These are phyloP conservation scores for Hedychridium roseum DNA, from an alignment of 2,888 invertebrate genomes.

Conservation along the genomic window DNA sequence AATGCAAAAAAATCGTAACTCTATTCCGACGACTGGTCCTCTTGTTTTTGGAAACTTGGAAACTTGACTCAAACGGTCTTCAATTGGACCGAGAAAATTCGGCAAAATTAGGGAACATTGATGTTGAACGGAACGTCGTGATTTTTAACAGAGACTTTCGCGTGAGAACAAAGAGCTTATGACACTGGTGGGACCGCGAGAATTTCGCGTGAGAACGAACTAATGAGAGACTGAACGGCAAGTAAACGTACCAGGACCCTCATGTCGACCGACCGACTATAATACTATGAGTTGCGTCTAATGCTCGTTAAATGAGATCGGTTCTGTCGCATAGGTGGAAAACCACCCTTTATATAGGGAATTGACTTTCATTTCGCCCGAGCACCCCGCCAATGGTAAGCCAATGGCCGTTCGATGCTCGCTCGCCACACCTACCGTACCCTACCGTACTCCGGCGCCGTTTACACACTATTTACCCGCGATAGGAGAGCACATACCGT, in stretches of 20 bases:
- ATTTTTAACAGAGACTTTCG: neutral
- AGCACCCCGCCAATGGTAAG: conserved; percentile 54
- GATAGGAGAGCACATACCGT: conserved; percentile 34
- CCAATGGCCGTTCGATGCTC: conserved; percentile 46
- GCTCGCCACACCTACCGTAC: conserved; percentile 60
- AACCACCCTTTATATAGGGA: conserved; percentile 64
- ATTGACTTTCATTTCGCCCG: conserved; percentile 61
- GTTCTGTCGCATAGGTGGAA: conserved; percentile 50
- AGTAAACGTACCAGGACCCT: conserved; percentile 56
- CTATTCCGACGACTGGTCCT: too few species aligned
- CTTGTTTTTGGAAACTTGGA: conserved; percentile 2
- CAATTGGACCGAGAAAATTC: neutral
- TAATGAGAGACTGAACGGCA: neutral
- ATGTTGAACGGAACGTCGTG: neutral
- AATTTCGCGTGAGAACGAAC: neutral
- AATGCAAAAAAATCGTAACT: too few species aligned
- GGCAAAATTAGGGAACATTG: neutral
- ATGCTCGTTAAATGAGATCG: conserved; percentile 47
- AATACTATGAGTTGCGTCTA: conserved; percentile 40
- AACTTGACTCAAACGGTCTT: neutral
- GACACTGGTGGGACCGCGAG: neutral
- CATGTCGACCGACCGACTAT: conserved; percentile 47
- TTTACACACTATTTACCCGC: conserved; percentile 45
- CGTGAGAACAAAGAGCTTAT: neutral
- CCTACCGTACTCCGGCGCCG: conserved; percentile 16